These are phyloP conservation scores for Habropoda laboriosa DNA, from an alignment of 1,140 invertebrate species.

Conservation along the genomic window DNA sequence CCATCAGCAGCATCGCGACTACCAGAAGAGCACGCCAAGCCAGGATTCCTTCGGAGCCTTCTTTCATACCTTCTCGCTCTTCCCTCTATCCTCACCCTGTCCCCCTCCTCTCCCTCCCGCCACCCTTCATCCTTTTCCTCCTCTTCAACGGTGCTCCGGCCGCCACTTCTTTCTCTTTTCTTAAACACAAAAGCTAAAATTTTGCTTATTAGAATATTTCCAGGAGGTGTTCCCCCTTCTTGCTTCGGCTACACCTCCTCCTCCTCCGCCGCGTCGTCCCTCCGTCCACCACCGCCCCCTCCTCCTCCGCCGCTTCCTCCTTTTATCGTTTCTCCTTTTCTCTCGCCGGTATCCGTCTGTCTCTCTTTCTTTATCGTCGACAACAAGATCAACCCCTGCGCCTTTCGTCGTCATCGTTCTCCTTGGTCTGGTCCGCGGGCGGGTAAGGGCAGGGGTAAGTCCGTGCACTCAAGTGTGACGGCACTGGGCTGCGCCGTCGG, in stretches of 20 bases:
- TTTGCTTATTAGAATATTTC: constrained; percentile 81
- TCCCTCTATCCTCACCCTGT: not conserved
- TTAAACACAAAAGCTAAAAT: constrained; percentile 81
- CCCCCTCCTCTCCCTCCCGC: not conserved
- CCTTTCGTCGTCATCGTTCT: constrained; percentile 41
- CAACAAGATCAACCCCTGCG: constrained; percentile 10
- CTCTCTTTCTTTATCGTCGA: constrained; percentile 40
- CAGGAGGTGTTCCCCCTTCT: constrained; percentile 50
- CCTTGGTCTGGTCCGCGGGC: constrained; percentile 17
- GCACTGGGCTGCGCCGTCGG: constrained; percentile 48
- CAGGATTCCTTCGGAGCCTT: constrained; percentile 59
- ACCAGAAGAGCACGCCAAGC: constrained; percentile 58
- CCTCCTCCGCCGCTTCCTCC: not conserved
- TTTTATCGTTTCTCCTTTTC: not conserved
- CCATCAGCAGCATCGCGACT: constrained; percentile 63
- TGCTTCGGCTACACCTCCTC: not conserved
- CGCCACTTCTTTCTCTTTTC: constrained; percentile 79
- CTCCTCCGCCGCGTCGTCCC: not conserved
- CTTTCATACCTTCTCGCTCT: constrained; percentile 21
- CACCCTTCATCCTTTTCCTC: not conserved
- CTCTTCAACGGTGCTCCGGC: constrained; percentile 37
- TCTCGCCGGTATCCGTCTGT: not conserved
- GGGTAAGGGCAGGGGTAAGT: constrained; percentile 25
- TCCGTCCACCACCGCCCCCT: constrained; percentile 8
- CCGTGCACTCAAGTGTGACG: constrained; percentile 71